These are phyloP conservation scores for Zaprionus camerounensis DNA, from an alignment of 1,140 invertebrate genomes.

Conservation along the genomic window DNA sequence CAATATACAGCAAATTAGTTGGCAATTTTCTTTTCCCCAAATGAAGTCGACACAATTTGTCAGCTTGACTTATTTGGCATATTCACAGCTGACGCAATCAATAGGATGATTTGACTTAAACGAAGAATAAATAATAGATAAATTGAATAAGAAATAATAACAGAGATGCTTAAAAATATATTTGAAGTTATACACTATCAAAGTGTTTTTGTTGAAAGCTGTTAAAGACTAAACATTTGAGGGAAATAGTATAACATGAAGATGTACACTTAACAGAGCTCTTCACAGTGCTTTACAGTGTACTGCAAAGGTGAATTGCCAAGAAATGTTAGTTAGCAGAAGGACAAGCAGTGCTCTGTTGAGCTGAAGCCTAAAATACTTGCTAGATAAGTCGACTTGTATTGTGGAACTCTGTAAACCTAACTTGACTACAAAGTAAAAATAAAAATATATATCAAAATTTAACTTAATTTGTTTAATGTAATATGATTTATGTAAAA, in stretches of 20 bases:
- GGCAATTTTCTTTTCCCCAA: constrained; percentile 18
- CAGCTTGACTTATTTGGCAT: not conserved
- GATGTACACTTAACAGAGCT: not conserved
- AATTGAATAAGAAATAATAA: not conserved
- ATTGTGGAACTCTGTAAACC: no score
- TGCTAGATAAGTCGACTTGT: no score
- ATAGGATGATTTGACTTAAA: not conserved
- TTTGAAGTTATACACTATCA: not conserved
- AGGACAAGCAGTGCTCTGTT: no score
- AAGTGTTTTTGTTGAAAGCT: not conserved
- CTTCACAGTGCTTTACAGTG: not conserved
- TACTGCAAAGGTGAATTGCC: not conserved
- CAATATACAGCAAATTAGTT: constrained; percentile 45
- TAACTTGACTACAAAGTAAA: no score
- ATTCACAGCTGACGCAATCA: not conserved
- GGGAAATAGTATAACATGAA: no score
- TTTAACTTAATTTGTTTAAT: no score
- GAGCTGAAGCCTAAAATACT: no score
- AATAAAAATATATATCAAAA: no score
- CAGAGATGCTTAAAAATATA: not conserved
- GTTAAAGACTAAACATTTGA: not conserved
- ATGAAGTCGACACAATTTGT: constrained; percentile 15
- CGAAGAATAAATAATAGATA: not conserved
- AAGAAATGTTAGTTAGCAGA: not conserved
- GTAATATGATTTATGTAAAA: not conserved